Evolutionary conservation across 2,888 invertebrate genomes (phyloP), one percentile per base, ranked within the genome.

Genomic region (Cylindroiulus punctatus): DNA sequence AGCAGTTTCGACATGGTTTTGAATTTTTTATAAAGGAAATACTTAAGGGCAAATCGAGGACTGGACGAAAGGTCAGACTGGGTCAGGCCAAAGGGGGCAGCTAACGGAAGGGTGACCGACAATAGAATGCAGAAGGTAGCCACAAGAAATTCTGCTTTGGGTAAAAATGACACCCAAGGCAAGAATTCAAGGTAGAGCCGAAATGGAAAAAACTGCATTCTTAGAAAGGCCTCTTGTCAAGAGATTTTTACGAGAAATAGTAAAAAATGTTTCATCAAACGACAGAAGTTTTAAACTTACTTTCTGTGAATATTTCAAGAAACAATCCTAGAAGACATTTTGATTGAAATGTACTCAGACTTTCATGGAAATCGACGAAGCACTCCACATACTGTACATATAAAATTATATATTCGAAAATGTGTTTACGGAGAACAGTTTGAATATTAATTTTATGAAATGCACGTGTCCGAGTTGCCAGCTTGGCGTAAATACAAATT

Each of bases 51-150:
- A 65, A 26, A 65, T 65, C 26, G 65, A 12, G 76, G 76, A 76
- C 76, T 76, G 76, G 76, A 76, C 76, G 76, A 76, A 44, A 83
- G 83, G 83, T 83, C 83, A 83, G 40, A 40, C 44, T 83, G 44
- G 83, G 83, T 83, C 83, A 83, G 83, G 83, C 44, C 83, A 83
- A 40, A 83, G 44, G 83, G 83, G 83, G 44, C 83, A 83, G 44
- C 44, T 40, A 83, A 44, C 83, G 83, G 83, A 83, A 42, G 40
- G 44, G 83, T 44, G 83, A 83, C 83, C 83, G 83, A 40, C 44
- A 83, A 83, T 44, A 83, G 44, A 83, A 83, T 83, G 44, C 40
- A 83, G 44, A 17, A 40, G 44, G 83, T 40, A n/a, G 83, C 7
- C 40, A 83, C 40, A 36, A 30, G 30, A 76, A 76, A 76, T 76